These are phyloP conservation scores for Lethenteron reissneri DNA, from an alignment of 2,113 vertebrate species.

Conservation along the genomic window DNA sequence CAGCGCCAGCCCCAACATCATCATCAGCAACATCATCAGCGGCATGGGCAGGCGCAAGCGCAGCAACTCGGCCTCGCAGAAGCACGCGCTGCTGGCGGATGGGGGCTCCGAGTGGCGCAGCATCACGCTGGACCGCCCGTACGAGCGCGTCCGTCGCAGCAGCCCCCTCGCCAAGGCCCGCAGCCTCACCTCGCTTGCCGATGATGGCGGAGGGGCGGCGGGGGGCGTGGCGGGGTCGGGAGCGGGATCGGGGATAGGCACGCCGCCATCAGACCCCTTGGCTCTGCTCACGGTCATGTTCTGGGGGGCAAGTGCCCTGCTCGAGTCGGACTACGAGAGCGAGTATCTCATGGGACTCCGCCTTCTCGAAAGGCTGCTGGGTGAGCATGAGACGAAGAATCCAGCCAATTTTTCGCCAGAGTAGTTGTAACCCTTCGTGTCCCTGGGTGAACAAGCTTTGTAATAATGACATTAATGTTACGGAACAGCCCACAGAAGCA, in stretches of 20 bases:
- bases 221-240: neutral
- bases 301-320: constrained; percentile 83
- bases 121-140: constrained; percentile 79
- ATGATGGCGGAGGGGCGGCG: constrained; percentile 25
- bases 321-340: constrained; percentile 98
- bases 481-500: too few species aligned
- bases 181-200: constrained; percentile 60
- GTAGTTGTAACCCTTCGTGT: too few species aligned
- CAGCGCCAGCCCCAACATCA: constrained; percentile 25
- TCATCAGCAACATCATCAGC: too few species aligned
- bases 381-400: constrained; percentile 17
- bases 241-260: neutral
- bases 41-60: constrained; percentile 54
- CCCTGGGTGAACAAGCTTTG: too few species aligned
- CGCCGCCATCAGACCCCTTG: constrained; percentile 52
- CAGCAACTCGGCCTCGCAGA: constrained; percentile 91
- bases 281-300: constrained; percentile 80
- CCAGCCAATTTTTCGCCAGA: too few species aligned
- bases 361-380: constrained; percentile 63
- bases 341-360: constrained; percentile 87
- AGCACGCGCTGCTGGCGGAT: constrained; percentile 63
- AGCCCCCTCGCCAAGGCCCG: constrained; percentile 41
- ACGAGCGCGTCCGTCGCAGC: constrained; percentile 44
- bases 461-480: too few species aligned
- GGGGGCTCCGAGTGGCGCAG: constrained; percentile 28